Base-by-base conservation (phyloP, 2,888 invertebrate species). In the Crematogaster levior region DNA sequence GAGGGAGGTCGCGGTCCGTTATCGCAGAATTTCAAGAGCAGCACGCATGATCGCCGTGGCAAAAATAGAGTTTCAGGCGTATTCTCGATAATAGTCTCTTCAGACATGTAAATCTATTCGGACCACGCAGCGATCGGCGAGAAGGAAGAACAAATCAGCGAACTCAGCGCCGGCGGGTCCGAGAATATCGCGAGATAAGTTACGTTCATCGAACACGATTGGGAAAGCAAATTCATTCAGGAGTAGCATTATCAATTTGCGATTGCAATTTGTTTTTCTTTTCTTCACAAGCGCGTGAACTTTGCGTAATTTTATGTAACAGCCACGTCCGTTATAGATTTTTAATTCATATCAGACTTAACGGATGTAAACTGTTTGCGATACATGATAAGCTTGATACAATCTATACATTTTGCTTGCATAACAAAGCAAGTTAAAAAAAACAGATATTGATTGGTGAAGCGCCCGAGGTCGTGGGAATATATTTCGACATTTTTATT, bases 81-180 rank as follows among this genome's bases (percentile, higher is more conserved):
- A 66, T 83, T 84, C 82, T 60, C 65, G 68, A 70, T 86, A 87
- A 90, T 87, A 66, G 81, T 85, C 84, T 84, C 86, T 88, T 90
- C 90, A 90, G 90, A 91, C 91, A 91, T 91, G 91, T 86, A 91
- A 90, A 91, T 91, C 89, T 90, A 90, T 91, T 88, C 89, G 85
- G 56, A 61, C 81, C 77, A 81, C 82, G 83, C 82, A 83, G 75
- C 74, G 60, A n/a, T n/a, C 68, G 65, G 30, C 24, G 74, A 27
- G 46, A n/a, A 51, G 46, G 43, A 37, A 60, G 48, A 79, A 61
- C 53, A 30, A 68, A 79, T 79, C 77, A 34, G 30, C 56, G 53
- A 43, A 6, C 4, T 68, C 65, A 24, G 9, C 27, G 15, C 21
- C 56, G 15, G 40, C 60, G 9, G 48, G 12, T 60, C 63, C 40